These are phyloP conservation scores for Metridium senile DNA, from an alignment of 92 coral and sea anemone species.

Conservation along the genomic window DNA sequence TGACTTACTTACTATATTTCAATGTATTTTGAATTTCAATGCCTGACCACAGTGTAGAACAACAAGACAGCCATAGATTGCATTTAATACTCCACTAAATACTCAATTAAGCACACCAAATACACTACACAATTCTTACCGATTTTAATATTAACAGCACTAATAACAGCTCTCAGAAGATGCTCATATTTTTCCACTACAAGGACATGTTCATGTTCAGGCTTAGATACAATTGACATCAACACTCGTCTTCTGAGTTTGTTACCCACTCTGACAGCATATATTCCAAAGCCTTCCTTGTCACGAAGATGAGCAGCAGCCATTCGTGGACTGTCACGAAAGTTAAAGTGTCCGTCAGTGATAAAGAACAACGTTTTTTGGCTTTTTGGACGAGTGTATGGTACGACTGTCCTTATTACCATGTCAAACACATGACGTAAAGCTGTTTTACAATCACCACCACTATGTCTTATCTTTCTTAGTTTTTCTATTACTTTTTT, in stretches of 20 bases:
- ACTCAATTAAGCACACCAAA: no score
- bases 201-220: slow-evolving; percentile 64
- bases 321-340: slow-evolving; percentile 73
- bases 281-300: slow-evolving; percentile 57
- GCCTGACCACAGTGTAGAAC: no score
- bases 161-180: slow-evolving; percentile 50
- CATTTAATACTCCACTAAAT: no score
- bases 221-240: slow-evolving; percentile 65
- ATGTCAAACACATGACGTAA: slow-evolving; percentile 62
- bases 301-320: slow-evolving; percentile 56
- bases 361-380: no score
- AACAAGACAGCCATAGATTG: no score
- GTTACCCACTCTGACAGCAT: no score
- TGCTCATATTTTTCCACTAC: slow-evolving; percentile 27
- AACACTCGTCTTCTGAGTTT: slow-evolving; percentile 52
- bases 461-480: no score
- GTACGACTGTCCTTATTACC: slow-evolving; percentile 52
- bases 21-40: no score
- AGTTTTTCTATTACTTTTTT: slow-evolving; percentile 48
- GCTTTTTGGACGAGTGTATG: slow-evolving; percentile 54
- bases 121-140: no score
- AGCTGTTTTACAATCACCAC: slow-evolving; percentile 94
- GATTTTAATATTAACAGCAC: no score
- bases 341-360: slow-evolving; percentile 83
- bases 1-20: no score